Base-by-base conservation (phyloP, 1,140 invertebrate species). In the Platorchestia sp. region DNA sequence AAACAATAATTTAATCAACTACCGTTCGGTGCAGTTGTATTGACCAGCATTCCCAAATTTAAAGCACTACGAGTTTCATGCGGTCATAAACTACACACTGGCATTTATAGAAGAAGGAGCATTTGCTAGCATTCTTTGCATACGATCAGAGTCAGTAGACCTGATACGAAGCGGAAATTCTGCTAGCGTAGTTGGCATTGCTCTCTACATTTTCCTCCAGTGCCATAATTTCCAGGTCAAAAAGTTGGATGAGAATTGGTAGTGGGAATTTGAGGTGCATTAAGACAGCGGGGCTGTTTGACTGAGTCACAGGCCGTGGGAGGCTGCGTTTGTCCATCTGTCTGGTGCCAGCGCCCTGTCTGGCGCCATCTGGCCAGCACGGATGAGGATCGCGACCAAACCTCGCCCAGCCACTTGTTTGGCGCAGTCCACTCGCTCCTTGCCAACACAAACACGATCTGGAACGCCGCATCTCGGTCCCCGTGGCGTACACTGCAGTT, bases 311-410 rank as follows among this genome's bases (percentile, higher is more conserved):
- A 42, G 87, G 87, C 87, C n/a, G 87, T 89, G 87, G 87, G 87
- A 89, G 87, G 87, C 87, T 89, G 87, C 59, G 87, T 89, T 89
- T 89, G 87, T 42, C 87, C 87, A 89, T 41, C 87, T 89, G 87
- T 89, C 43, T 89, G 87, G 87, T 89, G 87, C 87, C 87, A 89
- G 87, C 87, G 87, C 87, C 87, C 87, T 89, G 87, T 89, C 41
- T 89, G 87, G 87, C 87, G 87, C 87, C 87, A 89, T 41, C 43
- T 89, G 87, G 43, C 7, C 87, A 89, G 43, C 87, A 42, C 10
- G 41, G n/a, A 41, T 89, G 87, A 27, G 59, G 59, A 75, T 10
- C 59, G 59, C 59, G 59, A 75, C 59, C 59, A 36, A 75, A 75
- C 59, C 59, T 75, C 59, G 59, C 59, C 59, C 59, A 75, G 59